Evolutionary conservation across 2,113 vertebrate species (phyloP), one percentile per base, ranked within the genome.

Genomic region (Orthonyx spaldingii): DNA sequence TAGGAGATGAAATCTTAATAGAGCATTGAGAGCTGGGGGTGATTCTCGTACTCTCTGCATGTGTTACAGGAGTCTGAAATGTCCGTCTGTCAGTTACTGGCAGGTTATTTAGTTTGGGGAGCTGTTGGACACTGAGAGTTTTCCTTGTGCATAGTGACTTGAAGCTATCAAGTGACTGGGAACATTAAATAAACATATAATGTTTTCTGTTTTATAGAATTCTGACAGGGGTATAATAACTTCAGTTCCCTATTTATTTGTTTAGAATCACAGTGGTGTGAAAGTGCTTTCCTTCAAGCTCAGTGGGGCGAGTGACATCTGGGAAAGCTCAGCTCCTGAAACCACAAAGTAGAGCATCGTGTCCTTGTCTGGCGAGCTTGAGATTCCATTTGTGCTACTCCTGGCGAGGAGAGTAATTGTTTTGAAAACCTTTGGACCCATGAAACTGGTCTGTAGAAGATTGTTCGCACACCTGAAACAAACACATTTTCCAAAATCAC

Each of bases 261-360:
- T 90, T 95, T 92, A 41, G 83, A 94, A 90, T 84, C 7, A 53
- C 35, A 89, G 20, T 78, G 89, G 19, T 92, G 82, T 94, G 92
- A 95, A 96, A 95, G 56, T 94, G 90, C 66, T 90, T 94, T 88
- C 64, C 76, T 70, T 95, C 76, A 96, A 94, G 95, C 92, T 95
- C 68, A 92, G 71, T 4, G 13, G 76, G 76, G 83, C 52, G 30
- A 90, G 71, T 93, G 94, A 96, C 90, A 86, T 80, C 79, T 94
- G 59, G 74, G 88, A 88, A 77, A 94, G 66, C 79, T 90, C 70
- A 93, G 76, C 86, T 82, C 68, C 76, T 88, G 55, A 84, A 93
- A 70, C 68, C 50, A 63, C 85, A 90, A 69, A 97, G 77, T 55
- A 93, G 75, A 94, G 86, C 77, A 81, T 84, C 24, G 0, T 90